Evolutionary conservation across 2,888 invertebrate species (phyloP), one percentile per base, ranked within the genome.

Genomic region (Agrochola lota): DNA sequence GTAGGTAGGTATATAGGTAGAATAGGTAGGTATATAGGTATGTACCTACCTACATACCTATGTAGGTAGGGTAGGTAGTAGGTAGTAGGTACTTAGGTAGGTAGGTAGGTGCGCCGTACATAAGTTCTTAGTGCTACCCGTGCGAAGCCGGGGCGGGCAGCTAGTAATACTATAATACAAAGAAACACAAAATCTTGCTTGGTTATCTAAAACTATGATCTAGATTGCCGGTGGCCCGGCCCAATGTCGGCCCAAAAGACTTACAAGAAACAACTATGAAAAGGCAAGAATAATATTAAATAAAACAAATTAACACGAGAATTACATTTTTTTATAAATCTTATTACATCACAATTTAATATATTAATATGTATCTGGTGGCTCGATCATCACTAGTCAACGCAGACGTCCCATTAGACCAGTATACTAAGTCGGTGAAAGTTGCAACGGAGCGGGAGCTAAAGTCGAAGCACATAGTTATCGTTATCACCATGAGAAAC

Each of bases 401-500:
- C 40, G 87, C 6, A n/a, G 87, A 74, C 5, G 89, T 81, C n/a
- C 74, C 83, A 49, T 89, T 89, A 20, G 71, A 71, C 84, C 80
- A 85, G 20, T 81, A 81, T 20, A 85, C 67, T 9, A 85, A 30
- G 17, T 84, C 81, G n/a, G 74, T 84, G 8, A 87, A 77, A 49
- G 69, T 77, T 26, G 78, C 64, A 17, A 86, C 74, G 20, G 89
- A 81, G 20, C 88, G 87, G 20, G 89, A 78, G 52, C 85, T 88
- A 43, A 88, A 81, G 68, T 92, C 91, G 57, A 89, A 89, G 77
- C 88, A 91, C 78, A 88, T 76, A 1, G 88, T 87, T 52, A 91
- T 77, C 11, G 91, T 86, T 15, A 93, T 75, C 69, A 91, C 88
- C 85, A 91, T 87, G 9, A 91, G 57, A 64, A 93, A 93, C 0